phyloP scores from a whole-genome alignment of 2,888 invertebrate genomes.

The Poecilobothrus nobilitatus region DNA sequence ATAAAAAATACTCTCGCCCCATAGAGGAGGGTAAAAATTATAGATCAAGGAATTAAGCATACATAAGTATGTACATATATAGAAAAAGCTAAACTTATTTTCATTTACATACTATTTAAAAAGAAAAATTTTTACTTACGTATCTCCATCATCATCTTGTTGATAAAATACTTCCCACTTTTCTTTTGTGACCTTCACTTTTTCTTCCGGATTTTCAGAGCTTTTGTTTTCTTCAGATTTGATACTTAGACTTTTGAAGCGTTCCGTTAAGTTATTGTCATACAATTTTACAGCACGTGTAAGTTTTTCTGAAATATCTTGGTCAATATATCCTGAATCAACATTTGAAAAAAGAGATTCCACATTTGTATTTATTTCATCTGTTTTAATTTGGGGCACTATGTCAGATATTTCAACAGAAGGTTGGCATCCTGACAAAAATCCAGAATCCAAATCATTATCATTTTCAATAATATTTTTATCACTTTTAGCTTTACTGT shows the following conservation, averaged over 20 bases:
- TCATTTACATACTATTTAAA: no score
- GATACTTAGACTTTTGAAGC: constrained; percentile 52
- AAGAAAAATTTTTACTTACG: constrained; percentile 54
- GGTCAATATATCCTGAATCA: constrained; percentile 34
- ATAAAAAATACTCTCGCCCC: no score
- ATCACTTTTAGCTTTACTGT: neutral
- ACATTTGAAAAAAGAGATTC: neutral
- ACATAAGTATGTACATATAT: no score
- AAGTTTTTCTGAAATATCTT: constrained; percentile 23
- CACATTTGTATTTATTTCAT: neutral
- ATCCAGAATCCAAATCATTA: constrained; percentile 43
- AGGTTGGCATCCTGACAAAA: constrained; percentile 44
- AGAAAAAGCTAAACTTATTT: no score
- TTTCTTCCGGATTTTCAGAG: constrained; percentile 19
- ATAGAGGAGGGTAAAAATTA: no score
- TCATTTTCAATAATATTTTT: neutral
- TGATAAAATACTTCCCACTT: constrained; percentile 61
- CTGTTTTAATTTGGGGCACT: neutral
- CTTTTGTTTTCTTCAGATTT: constrained; percentile 31
- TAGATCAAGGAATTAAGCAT: no score
- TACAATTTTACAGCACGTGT: constrained; percentile 55
- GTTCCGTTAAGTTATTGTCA: constrained; percentile 52
- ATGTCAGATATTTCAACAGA: neutral
- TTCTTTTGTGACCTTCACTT: constrained; percentile 30
- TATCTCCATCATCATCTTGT: constrained; percentile 76